Base-by-base conservation (phyloP, 2,797 vertebrate genomes). In the Petrocephalus schoutedeni region DNA sequence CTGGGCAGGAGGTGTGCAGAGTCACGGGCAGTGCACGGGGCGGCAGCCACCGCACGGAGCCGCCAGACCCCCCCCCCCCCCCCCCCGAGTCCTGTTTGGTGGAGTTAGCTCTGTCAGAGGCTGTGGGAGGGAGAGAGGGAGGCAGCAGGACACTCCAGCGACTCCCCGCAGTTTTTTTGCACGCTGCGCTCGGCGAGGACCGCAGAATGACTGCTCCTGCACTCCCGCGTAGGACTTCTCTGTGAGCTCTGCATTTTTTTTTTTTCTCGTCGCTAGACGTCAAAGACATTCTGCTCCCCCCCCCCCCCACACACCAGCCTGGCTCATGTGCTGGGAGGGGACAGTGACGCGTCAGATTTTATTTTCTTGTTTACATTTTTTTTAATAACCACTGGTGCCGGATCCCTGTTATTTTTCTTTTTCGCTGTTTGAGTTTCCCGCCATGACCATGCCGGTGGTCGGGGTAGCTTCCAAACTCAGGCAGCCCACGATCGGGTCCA, bases 401-500 rank as follows among this genome's bases (percentile, higher is more conserved):
- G 10, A 6, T 71, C 4, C 32, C 64, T 36, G 5, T 71, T 54
- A 8, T n/a, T 77, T 56, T 59, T 57, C 8, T 53, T 21, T 1
- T 10, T 45, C 19, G 51, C 36, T 36, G 28, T 74, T 89, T 90
- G 87, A 90, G 88, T 89, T 23, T 53, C 21, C 71, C 61, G 2
- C 10, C 32, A 59, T 89, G 95, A 95, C 92, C 95, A 98, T 99
- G 98, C 97, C 98, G 93, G 98, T 98, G 85, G 96, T 99, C 92
- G 97, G 98, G 86, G 97, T 99, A 91, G 97, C 97, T 92, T 99
- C 98, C 93, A 97, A 99, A 93, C 95, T 97, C 90, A 96, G 97
- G 89, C 97, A 96, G 93, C 97, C 98, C 91, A 95, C 96, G 0
- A 95, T 96, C 93, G 96, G 95, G 95, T 95, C 96, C 93, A 97